phyloP scores from a whole-genome alignment of 2,113 vertebrate genomes.

The Physeter macrocephalus region DNA sequence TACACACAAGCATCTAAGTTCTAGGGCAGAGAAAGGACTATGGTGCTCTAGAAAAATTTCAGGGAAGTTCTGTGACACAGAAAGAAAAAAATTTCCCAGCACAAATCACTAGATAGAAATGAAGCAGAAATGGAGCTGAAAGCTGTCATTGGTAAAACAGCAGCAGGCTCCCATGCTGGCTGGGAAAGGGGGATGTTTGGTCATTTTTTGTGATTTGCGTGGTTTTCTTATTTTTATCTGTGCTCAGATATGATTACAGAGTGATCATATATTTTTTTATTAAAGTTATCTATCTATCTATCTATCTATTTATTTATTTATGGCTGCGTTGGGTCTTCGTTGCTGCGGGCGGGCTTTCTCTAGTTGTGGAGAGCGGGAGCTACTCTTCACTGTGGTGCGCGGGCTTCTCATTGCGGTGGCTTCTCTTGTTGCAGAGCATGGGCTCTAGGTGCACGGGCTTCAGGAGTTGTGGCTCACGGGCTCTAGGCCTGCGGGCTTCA shows the following conservation, averaged over 20 bases:
- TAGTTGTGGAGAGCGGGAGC: too few species aligned
- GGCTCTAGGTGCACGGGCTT: too few species aligned
- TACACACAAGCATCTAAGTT: background rate
- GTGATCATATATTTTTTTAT: too few species aligned
- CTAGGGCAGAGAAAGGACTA: background rate
- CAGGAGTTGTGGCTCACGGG: too few species aligned
- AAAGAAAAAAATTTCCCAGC: background rate
- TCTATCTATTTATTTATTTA: too few species aligned
- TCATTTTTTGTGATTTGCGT: background rate
- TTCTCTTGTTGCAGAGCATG: too few species aligned
- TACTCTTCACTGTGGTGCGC: too few species aligned
- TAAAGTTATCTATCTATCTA: too few species aligned
- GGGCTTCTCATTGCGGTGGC: too few species aligned
- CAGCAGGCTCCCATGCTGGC: background rate
- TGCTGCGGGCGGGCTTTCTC: too few species aligned
- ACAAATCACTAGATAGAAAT: background rate
- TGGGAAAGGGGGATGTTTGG: background rate
- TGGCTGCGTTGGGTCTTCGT: too few species aligned
- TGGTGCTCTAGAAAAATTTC: background rate
- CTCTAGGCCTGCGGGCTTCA: too few species aligned
- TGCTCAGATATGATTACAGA: background rate
- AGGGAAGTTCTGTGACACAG: background rate
- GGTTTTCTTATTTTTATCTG: background rate
- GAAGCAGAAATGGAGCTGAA: background rate
- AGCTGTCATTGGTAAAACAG: background rate